phyloP scores from a whole-genome alignment of 2,797 vertebrate genomes.

The Pipistrellus kuhlii region DNA sequence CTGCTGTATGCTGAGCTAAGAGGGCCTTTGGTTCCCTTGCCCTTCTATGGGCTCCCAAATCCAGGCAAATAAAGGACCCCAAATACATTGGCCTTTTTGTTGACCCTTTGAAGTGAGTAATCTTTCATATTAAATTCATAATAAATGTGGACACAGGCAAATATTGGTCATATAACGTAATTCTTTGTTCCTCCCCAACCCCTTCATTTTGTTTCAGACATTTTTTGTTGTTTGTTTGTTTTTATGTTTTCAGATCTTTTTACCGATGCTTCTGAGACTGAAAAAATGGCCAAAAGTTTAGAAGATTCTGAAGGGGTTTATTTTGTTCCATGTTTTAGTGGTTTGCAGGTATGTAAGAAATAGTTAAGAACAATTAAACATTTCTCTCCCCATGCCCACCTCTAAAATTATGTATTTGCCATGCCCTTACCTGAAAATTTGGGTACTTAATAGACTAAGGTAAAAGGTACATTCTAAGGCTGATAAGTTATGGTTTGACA shows the following conservation, averaged over 20 bases:
- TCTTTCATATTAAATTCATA: background rate
- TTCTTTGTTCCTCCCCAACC: slow-evolving; percentile 2
- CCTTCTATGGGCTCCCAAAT: background rate
- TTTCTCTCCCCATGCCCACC: background rate
- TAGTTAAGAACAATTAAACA: background rate
- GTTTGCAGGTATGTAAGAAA: slow-evolving; percentile 92
- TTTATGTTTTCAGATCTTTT: slow-evolving; percentile 91
- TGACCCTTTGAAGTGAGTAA: background rate
- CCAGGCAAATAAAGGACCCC: background rate
- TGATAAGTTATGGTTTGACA: background rate
- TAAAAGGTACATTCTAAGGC: background rate
- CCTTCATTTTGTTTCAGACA: slow-evolving; percentile 32
- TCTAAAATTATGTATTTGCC: background rate
- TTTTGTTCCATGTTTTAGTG: slow-evolving; percentile 96
- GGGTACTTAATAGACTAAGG: background rate
- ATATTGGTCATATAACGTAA: background rate
- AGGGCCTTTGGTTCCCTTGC: background rate
- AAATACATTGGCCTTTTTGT: background rate
- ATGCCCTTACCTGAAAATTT: background rate
- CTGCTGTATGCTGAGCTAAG: background rate
- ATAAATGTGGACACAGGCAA: background rate
- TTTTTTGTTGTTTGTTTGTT: slow-evolving; percentile 14
- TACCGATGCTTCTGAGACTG: slow-evolving; percentile 92
- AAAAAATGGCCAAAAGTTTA: slow-evolving; percentile 92
- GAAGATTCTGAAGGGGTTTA: slow-evolving; percentile 94